Evolutionary conservation across 2,888 invertebrate species (phyloP), one percentile per base, ranked within the genome.

Genomic region (Lasioglossum villosulum): DNA sequence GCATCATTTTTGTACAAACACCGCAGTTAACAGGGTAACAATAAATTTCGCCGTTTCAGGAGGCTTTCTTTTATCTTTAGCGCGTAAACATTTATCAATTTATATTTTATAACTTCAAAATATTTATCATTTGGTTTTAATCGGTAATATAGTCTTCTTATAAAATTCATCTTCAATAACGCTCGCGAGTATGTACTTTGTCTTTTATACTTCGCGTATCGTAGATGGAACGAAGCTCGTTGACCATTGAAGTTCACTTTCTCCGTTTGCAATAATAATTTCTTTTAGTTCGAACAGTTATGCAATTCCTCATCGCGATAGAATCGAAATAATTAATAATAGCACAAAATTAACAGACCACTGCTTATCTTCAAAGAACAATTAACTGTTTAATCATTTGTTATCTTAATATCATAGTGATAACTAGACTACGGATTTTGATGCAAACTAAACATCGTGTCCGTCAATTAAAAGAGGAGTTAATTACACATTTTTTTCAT

Each of bases 101-200:
- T 37, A 77, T 45, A 70, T 52, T 52, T 68, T 5, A 63, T 63
- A 23, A 56, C 37, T 52, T 75, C 14, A 77, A 77, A 70, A 77
- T 45, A 68, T 27, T 52, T 70, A 5, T 70, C 23, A 45, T 68
- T 70, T 52, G 27, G 19, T 52, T 52, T 70, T 16, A 70, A 77
- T 52, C 68, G 68, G 27, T 27, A 39, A 77, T 68, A 77, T 77
- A 77, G 37, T 77, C 37, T 68, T 70, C 39, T n/a, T 77, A 70
- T 68, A 77, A 77, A 68, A 77, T 68, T 77, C 77, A 37, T 52
- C 42, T 68, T 27, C 66, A n/a, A 76, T 76, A 76, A 30, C 66
- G 30, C 0, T 66, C 19, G 3, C 34, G 66, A 66, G 16, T 34
- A n/a, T n/a, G n/a, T n/a, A 30, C 16, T 66, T 66, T 30, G 30